Percentiles rank a stretch among this genome's conserved stretches.
Conservation (phyloP, 1,140 invertebrate species). For the Reticulitermes speratus region DNA sequence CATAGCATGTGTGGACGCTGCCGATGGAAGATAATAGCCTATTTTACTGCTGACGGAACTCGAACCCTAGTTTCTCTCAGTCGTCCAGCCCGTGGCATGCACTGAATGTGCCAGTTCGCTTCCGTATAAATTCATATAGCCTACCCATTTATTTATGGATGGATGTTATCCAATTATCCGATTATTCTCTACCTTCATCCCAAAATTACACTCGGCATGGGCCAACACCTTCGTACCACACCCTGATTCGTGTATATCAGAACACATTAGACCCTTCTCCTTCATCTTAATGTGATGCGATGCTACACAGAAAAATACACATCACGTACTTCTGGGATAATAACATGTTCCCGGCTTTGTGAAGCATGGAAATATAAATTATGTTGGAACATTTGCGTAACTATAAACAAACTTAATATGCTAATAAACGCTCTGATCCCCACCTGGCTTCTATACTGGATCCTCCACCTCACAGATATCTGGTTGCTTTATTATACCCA, state of each 20-base stretch:
- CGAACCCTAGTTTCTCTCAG: no score
- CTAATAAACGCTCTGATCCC: background rate
- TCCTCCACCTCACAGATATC: background rate
- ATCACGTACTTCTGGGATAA: background rate
- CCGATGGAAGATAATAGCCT: no score
- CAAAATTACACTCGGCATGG: background rate
- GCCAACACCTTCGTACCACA: background rate
- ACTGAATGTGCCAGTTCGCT: no score
- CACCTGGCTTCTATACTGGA: background rate
- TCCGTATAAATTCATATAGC: no score
- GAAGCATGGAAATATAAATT: background rate
- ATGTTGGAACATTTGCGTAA: background rate
- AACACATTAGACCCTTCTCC: background rate
- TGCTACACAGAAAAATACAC: background rate
- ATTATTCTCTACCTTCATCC: background rate
- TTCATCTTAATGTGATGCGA: background rate
- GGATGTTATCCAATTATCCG: background rate
- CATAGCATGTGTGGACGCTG: no score
- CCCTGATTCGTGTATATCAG: background rate
- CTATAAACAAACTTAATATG: slow-evolving; percentile 12
- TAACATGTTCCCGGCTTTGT: background rate
- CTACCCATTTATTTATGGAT: background rate
- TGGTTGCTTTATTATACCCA: background rate
- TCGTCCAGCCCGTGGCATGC: no score
- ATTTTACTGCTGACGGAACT: no score